phyloP scores from a whole-genome alignment of 2,797 vertebrate species.

The Trachops cirrhosus region DNA sequence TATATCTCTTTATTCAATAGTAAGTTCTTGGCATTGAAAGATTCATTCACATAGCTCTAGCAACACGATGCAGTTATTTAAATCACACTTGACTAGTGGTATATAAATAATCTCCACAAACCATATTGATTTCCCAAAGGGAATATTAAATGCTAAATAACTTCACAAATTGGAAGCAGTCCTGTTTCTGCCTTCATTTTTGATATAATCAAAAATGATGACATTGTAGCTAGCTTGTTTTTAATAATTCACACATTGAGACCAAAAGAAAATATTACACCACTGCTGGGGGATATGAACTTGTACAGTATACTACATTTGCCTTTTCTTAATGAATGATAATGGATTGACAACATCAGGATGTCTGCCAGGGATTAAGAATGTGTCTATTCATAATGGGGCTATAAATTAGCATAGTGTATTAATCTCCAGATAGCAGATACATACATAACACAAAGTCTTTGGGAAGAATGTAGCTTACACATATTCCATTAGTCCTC shows the following conservation, averaged over 20 bases:
- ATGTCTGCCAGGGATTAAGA: slow-evolving; percentile 55
- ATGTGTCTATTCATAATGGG: slow-evolving; percentile 58
- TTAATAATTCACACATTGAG: slow-evolving; percentile 75
- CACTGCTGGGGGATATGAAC: slow-evolving; percentile 16
- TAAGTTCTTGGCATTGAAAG: slow-evolving; percentile 71
- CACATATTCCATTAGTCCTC: slow-evolving; percentile 29
- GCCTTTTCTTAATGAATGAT: slow-evolving; percentile 50
- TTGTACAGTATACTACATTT: slow-evolving; percentile 8
- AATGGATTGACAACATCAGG: slow-evolving; percentile 39
- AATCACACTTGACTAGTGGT: slow-evolving; percentile 67
- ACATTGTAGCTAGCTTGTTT: slow-evolving; percentile 69
- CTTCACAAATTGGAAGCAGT: slow-evolving; percentile 67
- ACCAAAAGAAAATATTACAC: slow-evolving; percentile 63
- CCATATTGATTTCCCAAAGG: slow-evolving; percentile 66
- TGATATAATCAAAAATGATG: slow-evolving; percentile 69
- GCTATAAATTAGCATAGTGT: slow-evolving; percentile 54
- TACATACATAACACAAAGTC: not conserved
- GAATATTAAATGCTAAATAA: slow-evolving; percentile 80
- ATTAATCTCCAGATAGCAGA: slow-evolving; percentile 54
- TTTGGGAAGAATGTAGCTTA: slow-evolving; percentile 14
- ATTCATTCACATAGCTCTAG: slow-evolving; percentile 55
- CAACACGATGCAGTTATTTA: slow-evolving; percentile 65
- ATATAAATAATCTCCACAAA: slow-evolving; percentile 79
- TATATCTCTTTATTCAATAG: slow-evolving; percentile 68
- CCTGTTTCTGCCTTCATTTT: slow-evolving; percentile 70